Base-by-base conservation (phyloP, 2,113 vertebrate genomes). In the Kryptolebias marmoratus region DNA sequence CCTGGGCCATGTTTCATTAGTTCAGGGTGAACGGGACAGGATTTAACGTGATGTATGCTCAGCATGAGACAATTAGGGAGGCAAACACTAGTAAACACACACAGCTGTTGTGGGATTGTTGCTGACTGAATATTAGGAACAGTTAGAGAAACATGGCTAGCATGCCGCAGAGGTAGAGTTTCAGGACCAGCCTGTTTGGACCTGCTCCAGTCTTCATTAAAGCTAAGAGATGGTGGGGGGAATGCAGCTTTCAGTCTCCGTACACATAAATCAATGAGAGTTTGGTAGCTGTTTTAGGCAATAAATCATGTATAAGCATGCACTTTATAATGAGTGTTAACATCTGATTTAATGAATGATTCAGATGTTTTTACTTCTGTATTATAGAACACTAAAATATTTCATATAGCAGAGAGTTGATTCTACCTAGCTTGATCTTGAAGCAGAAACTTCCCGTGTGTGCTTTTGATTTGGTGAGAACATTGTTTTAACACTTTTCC, bases 11-110 rank as follows among this genome's bases (percentile, higher is more conserved):
- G 42, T 86, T 86, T 86, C 83, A 88, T 92, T 87, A 90, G 87
- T 87, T 83, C 81, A 49, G 88, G 88, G 83, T 81, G 84, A 89
- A 60, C 1, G 48, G 85, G 84, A 81, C 80, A 57, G 76, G 36
- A 64, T 84, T 73, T 73, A 77, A 57, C 72, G 73, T 82, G 79
- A 89, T 86, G 85, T 77, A 82, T 66, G 81, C 87, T 68, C 88
- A 85, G 86, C 79, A 48, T 64, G 79, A 80, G 83, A 77, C 86
- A 89, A 91, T 90, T 89, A 90, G 67, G 64, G 71, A 88, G 71
- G 85, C 88, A 90, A 92, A 91, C 86, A 92, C 68, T 72, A 89
- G 86, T 84, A 90, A 93, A 94, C 82, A 91, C 83, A 87, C 90
- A 89, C 93, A 93, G 88, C 88, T 91, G 92, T 73, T 91, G 42